Conservation (phyloP, 2,113 vertebrate genomes). For the Gallinago undulata region DNA sequence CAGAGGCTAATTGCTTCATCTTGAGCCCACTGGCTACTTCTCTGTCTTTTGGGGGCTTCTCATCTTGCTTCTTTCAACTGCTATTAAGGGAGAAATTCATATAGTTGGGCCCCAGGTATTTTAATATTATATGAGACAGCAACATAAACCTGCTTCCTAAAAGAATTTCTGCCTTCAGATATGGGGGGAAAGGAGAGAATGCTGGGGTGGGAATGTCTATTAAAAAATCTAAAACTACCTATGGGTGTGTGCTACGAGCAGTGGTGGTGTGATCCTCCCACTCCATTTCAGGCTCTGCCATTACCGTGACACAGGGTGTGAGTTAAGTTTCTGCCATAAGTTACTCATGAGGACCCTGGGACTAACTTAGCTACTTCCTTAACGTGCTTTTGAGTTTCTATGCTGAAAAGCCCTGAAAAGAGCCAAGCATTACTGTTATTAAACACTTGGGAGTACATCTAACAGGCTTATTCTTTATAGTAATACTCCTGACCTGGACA, state of each 20-base stretch:
- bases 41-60: neutral
- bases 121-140: neutral
- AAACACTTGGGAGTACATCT: neutral
- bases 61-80: neutral
- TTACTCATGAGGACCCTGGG: neutral
- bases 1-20: neutral
- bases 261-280: neutral
- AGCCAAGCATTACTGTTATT: neutral
- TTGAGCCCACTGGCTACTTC: neutral
- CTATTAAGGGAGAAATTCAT: neutral
- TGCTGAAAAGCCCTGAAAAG: neutral
- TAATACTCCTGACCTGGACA: too few relatives aligned
- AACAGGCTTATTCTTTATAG: neutral
- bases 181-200: neutral
- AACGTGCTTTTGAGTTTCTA: neutral
- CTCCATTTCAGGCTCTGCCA: neutral
- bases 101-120: neutral
- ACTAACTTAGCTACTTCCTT: neutral
- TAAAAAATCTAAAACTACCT: neutral
- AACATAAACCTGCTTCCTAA: neutral
- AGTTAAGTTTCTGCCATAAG: neutral
- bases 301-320: rapidly evolving
- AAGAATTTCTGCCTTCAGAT: neutral
- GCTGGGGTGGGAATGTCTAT: neutral
- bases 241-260: neutral